These are phyloP conservation scores for Patiria miniata DNA, from an alignment of 35 echinoderm and acorn worm species.

Conservation along the genomic window DNA sequence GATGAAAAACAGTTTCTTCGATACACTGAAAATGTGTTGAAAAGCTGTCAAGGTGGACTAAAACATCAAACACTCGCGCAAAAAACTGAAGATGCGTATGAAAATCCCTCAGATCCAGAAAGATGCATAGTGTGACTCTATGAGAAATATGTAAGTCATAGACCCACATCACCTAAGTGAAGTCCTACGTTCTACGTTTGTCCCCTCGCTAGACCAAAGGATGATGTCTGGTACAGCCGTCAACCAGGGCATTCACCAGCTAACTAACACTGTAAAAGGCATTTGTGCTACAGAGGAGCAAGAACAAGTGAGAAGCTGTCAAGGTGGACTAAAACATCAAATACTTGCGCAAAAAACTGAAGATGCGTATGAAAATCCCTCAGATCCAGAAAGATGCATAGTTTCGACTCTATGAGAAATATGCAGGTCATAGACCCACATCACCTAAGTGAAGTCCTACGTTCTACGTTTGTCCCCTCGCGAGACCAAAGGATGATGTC, in stretches of 20 bases:
- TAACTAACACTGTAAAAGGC: neutral
- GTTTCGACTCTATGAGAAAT: neutral
- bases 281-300: slow-evolving; percentile 30
- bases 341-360: too few species aligned
- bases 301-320: too few species aligned
- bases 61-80: too few species aligned
- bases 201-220: slow-evolving; percentile 8
- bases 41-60: too few species aligned
- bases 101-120: neutral
- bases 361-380: slow-evolving; percentile 22
- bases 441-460: too few species aligned
- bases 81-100: slow-evolving; percentile 21
- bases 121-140: neutral
- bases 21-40: too few species aligned
- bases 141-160: neutral
- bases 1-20: slow-evolving; percentile 10
- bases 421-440: neutral
- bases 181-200: too few species aligned
- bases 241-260: too few species aligned
- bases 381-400: neutral
- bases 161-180: neutral
- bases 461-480: slow-evolving; percentile 21
- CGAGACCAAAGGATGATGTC: neutral
- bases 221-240: slow-evolving; percentile 10
- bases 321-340: too few species aligned